phyloP scores from a whole-genome alignment of 2,797 vertebrate genomes.

The Buceros bicornis region DNA sequence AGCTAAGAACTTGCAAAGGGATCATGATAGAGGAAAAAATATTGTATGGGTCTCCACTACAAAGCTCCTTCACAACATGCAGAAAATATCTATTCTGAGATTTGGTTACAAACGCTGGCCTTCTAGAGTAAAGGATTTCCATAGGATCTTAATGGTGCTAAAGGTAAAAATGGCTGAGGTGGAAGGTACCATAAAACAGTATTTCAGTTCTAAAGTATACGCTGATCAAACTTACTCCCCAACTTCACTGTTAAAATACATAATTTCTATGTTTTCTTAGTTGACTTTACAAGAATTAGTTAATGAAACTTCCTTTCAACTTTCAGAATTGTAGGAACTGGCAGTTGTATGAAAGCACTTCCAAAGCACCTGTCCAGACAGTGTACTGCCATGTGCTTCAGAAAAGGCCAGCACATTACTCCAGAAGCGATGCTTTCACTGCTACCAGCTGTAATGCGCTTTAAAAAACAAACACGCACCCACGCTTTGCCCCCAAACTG shows the following conservation, averaged over 20 bases:
- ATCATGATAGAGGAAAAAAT: neutral
- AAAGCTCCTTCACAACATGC: neutral
- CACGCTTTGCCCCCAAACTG: neutral
- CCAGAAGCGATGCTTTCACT: neutral
- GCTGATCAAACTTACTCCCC: neutral
- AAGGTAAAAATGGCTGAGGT: neutral
- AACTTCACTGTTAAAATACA: neutral
- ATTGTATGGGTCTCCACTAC: neutral
- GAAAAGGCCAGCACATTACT: neutral
- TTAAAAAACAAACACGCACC: neutral
- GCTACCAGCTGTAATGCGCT: neutral
- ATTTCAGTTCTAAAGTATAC: neutral
- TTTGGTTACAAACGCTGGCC: neutral
- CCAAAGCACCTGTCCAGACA: neutral
- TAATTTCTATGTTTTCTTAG: neutral
- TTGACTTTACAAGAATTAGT: neutral
- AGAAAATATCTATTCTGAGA: neutral
- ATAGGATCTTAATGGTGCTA: neutral
- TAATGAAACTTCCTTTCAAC: neutral
- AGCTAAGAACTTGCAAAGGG: neutral
- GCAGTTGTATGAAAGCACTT: neutral
- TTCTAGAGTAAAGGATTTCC: neutral
- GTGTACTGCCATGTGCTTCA: fast-evolving
- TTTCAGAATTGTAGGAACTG: neutral
- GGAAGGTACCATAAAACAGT: neutral